Evolutionary conservation across 2,797 vertebrate species (phyloP).

Genomic region (Australoheros facetus): DNA sequence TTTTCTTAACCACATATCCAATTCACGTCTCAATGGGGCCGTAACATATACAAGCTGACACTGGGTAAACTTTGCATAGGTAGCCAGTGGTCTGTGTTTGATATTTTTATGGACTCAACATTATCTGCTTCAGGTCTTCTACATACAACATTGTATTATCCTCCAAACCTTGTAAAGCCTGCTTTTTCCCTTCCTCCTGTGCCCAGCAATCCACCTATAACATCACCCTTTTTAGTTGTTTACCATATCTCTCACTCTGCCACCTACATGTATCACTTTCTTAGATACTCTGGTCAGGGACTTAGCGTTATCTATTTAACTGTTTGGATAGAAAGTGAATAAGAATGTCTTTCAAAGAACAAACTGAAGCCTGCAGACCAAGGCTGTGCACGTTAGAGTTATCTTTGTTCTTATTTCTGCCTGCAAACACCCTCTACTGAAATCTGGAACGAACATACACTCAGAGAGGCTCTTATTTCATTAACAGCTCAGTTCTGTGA

Average conservation of each 20-base stretch:
- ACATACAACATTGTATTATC: background rate
- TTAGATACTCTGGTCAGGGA: background rate
- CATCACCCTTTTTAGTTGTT: background rate
- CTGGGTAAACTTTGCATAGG: background rate
- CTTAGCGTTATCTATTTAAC: constrained; percentile 2
- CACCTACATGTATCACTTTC: constrained; percentile 1
- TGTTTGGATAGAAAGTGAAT: background rate
- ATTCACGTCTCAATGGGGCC: background rate
- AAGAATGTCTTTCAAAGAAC: constrained; percentile 1
- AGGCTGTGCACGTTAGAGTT: background rate
- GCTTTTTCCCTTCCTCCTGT: background rate
- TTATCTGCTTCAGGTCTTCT: background rate
- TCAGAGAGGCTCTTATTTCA: constrained; percentile 66
- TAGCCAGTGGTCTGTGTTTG: background rate
- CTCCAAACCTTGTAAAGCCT: background rate
- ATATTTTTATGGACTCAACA: background rate
- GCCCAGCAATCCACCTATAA: background rate
- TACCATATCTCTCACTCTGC: background rate
- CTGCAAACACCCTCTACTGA: constrained; percentile 28
- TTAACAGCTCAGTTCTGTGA: constrained; percentile 62
- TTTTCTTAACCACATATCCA: background rate
- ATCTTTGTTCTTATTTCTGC: constrained; percentile 11
- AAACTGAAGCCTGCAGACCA: constrained; percentile 2
- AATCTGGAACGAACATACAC: constrained; percentile 33
- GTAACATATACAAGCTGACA: background rate